phyloP scores from a whole-genome alignment of 2,113 vertebrate genomes.

The Psittacula cyanocephala region DNA sequence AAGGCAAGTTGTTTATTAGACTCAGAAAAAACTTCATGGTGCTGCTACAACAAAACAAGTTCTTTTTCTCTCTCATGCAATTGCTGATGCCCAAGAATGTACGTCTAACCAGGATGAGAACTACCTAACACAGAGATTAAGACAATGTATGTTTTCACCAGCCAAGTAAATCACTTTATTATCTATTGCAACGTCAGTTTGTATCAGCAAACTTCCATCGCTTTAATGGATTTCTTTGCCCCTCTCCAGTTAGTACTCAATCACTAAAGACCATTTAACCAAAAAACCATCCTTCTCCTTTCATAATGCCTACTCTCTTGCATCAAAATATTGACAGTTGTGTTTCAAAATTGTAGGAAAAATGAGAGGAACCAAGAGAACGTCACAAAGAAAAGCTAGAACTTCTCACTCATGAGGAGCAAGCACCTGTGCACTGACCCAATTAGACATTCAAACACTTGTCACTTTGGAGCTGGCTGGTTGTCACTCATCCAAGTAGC shows the following conservation, averaged over 20 bases:
- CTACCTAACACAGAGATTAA: not conserved
- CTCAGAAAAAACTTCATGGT: not conserved
- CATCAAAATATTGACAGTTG: not conserved
- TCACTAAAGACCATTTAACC: not conserved
- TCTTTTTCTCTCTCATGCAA: not conserved
- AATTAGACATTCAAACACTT: constrained; percentile 58
- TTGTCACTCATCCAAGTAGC: constrained; percentile 48
- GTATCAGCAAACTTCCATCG: not conserved
- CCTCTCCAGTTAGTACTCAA: not conserved
- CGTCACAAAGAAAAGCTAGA: not conserved
- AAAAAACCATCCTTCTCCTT: not conserved
- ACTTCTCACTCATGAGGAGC: constrained; percentile 11
- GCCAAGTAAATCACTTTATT: not conserved
- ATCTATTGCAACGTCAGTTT: not conserved
- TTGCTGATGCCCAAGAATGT: not conserved
- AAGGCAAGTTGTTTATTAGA: not conserved
- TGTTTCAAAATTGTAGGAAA: not conserved
- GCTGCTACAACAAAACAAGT: not conserved
- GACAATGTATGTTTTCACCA: not conserved
- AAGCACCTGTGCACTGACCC: constrained; percentile 54
- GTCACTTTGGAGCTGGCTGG: constrained; percentile 45
- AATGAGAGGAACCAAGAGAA: constrained; percentile 31
- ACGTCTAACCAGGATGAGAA: not conserved
- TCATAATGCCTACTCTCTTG: not conserved
- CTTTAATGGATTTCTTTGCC: not conserved